Base-by-base conservation (phyloP, 1,140 invertebrate genomes). In the Dreissena polymorpha region DNA sequence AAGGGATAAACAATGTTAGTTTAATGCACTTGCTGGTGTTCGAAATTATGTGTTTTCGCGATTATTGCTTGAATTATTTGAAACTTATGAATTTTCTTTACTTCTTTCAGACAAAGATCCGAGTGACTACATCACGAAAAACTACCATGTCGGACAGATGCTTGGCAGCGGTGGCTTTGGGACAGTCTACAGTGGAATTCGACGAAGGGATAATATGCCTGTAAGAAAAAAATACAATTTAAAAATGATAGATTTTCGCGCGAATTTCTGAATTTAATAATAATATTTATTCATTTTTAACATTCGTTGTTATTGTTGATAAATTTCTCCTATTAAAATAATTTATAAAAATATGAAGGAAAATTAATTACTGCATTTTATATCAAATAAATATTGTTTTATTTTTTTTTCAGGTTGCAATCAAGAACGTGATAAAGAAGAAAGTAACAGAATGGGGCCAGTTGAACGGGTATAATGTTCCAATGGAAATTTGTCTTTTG, bases 161-260 rank as follows among this genome's bases (percentile, higher is more conserved):
- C 71, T 95, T 57, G 95, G 95, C 29, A 94, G 94, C 85, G 95
- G 95, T 60, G 95, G 95, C 16, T 96, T 96, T 90, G 95, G 95
- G 10, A 95, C 94, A 21, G 95, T 96, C 70, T 95, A 95, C 89
- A 90, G 94, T 76, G 95, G 95, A 60, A 90, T 90, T 60, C 88
- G 95, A 82, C 90, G 93, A 68, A 88, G 91, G 69, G 95, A 95
- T 89, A 90, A 93, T 65, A 84, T 93, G 64, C 93, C 94, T 21
- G 95, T 95, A 92, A 93, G 93, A 93, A 51, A 51, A 39, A n/a
- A 39, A 39, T 39, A 5, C 2, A 39, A 39, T 39, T 39, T 39
- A 39, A 5, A 8, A 39, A 39, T 39, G 39, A 39, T 39, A 39
- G 2, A 39, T 39, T 39, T 39, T 39, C 39, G 39, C 39, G 39